phyloP scores from a whole-genome alignment of 2,797 vertebrate genomes.

The Rhinichthys osculus region DNA sequence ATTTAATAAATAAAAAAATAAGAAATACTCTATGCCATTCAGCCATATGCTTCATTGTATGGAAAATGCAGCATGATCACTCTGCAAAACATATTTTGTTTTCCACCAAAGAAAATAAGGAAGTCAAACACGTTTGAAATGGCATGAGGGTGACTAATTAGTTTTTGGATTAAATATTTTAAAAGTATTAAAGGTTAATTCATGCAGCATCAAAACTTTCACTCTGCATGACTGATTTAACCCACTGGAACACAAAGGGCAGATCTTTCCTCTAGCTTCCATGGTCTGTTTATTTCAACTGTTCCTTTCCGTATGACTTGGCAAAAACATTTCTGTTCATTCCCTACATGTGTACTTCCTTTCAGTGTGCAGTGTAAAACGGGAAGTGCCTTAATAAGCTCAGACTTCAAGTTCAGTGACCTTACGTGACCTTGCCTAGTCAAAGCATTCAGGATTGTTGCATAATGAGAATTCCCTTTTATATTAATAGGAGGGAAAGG shows the following conservation, averaged over 20 bases:
- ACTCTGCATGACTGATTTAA: background rate
- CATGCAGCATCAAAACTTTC: background rate
- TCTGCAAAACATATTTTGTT: background rate
- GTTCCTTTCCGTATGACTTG: conserved; percentile 48
- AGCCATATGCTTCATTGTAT: background rate
- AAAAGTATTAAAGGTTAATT: background rate
- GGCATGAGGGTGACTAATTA: no score
- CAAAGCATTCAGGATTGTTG: background rate
- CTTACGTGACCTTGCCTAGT: background rate
- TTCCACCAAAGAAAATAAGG: background rate
- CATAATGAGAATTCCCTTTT: conserved; percentile 15
- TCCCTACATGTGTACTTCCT: background rate
- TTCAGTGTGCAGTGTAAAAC: conserved; percentile 1
- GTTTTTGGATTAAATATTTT: background rate
- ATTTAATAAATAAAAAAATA: background rate
- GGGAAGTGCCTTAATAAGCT: conserved; percentile 27
- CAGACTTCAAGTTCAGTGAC: background rate
- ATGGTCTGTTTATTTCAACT: conserved; percentile 13
- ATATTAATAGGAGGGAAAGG: conserved; percentile 11
- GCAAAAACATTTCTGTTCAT: conserved; percentile 32
- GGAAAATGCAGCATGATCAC: background rate
- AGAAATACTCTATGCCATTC: background rate
- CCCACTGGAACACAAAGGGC: conserved; percentile 37
- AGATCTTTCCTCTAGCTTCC: conserved; percentile 16
- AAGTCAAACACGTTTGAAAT: background rate